Evolutionary conservation across 2,797 vertebrate species (phyloP).

Genomic region (Orestias chungarensis): DNA sequence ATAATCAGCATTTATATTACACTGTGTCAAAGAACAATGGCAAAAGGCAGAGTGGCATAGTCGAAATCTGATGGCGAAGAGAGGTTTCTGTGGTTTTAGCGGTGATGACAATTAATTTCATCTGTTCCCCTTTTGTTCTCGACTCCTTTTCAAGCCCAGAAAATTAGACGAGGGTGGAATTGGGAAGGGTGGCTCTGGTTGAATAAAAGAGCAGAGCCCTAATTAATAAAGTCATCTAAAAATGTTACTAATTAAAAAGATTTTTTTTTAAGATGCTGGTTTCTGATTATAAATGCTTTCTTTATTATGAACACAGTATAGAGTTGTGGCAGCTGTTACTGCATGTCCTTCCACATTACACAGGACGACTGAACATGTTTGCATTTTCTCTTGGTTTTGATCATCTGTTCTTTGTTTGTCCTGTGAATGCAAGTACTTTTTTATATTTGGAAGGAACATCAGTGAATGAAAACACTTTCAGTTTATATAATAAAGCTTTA

Average conservation of each 20-base stretch:
- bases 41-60: constrained; percentile 40
- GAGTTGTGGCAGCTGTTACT: background rate
- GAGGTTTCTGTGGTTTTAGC: constrained; percentile 61
- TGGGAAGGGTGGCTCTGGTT: constrained; percentile 12
- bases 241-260: constrained; percentile 37
- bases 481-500: background rate
- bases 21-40: constrained; percentile 69
- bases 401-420: background rate
- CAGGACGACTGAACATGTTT: background rate
- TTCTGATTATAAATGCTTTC: background rate
- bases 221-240: constrained; percentile 69
- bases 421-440: background rate
- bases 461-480: background rate
- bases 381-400: background rate
- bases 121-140: constrained; percentile 59
- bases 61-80: constrained; percentile 54
- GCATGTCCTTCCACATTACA: background rate
- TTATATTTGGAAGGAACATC: background rate
- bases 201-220: constrained; percentile 38
- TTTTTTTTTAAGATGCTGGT: constrained; percentile 34
- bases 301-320: background rate
- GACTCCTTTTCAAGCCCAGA: constrained; percentile 40
- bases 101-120: constrained; percentile 70
- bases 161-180: constrained; percentile 48
- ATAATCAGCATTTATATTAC: constrained; percentile 64